These are phyloP conservation scores for Gallinago nigripennis DNA, from an alignment of 2,797 vertebrate species.

Conservation along the genomic window DNA sequence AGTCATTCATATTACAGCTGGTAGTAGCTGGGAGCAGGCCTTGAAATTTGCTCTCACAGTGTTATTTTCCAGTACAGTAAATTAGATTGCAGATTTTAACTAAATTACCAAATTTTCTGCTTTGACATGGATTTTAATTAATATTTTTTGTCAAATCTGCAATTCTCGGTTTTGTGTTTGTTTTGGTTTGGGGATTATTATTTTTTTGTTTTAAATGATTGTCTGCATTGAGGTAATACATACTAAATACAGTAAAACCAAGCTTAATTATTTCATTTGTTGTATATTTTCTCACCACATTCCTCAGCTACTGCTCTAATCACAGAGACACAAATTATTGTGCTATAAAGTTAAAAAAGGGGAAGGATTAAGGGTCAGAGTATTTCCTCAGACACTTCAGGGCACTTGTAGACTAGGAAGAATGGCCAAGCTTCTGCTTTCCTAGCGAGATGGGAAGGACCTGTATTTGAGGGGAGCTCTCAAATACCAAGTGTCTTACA, in stretches of 20 bases:
- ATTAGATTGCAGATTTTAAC: neutral
- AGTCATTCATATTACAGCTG: neutral
- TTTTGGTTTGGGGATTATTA: no score
- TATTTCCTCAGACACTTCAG: neutral
- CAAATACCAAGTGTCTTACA: neutral
- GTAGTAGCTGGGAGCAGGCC: neutral
- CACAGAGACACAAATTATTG: neutral
- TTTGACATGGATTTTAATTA: neutral
- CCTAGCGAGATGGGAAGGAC: neutral
- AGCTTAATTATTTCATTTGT: neutral
- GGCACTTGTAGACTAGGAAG: neutral
- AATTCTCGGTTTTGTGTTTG: neutral
- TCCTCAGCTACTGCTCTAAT: neutral
- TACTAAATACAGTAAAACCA: neutral
- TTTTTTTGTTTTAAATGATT: neutral
- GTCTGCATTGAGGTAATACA: neutral
- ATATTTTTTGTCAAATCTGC: neutral
- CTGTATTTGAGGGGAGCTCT: neutral
- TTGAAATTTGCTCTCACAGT: neutral
- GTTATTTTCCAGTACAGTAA: neutral
- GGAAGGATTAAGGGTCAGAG: rapidly evolving
- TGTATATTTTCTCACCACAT: neutral
- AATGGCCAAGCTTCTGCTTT: neutral
- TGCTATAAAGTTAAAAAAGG: neutral
- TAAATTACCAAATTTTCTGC: neutral